Evolutionary conservation across 2,888 invertebrate species (phyloP).

Genomic region (Ferdinandea cuprea): DNA sequence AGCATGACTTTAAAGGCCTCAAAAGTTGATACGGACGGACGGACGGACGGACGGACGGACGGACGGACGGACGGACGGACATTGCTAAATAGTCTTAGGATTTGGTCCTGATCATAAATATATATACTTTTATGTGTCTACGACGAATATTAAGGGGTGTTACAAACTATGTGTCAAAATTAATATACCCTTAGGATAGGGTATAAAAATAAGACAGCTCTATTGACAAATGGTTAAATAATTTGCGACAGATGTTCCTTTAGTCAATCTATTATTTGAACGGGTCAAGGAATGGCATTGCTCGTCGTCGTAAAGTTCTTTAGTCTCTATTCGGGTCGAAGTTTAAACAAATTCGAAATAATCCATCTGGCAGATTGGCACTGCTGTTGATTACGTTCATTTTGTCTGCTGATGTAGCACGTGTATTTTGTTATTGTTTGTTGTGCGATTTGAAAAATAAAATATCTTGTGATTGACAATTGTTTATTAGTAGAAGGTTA

Average conservation of each 20-base stretch:
- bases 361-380: conserved; percentile 65
- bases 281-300: conserved; percentile 22
- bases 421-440: conserved; percentile 13
- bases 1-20: too few species aligned
- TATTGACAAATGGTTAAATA: conserved; percentile 40
- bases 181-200: too few species aligned
- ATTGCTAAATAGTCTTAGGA: too few species aligned
- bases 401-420: conserved; percentile 64
- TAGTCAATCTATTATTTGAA: neutral
- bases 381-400: conserved; percentile 54
- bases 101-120: too few species aligned
- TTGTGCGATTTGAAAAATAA: conserved; percentile 33
- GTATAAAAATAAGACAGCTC: neutral
- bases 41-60: too few species aligned
- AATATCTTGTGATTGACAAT: conserved; percentile 53
- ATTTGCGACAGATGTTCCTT: conserved; percentile 45
- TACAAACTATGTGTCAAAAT: too few species aligned
- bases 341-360: conserved; percentile 69
- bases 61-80: too few species aligned
- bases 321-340: conserved; percentile 43
- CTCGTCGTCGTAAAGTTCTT: conserved; percentile 19
- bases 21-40: too few species aligned
- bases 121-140: too few species aligned
- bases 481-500: conserved; percentile 63
- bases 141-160: too few species aligned